phyloP scores from a whole-genome alignment of 2,888 invertebrate species.

The Stenotaenia linearis region DNA sequence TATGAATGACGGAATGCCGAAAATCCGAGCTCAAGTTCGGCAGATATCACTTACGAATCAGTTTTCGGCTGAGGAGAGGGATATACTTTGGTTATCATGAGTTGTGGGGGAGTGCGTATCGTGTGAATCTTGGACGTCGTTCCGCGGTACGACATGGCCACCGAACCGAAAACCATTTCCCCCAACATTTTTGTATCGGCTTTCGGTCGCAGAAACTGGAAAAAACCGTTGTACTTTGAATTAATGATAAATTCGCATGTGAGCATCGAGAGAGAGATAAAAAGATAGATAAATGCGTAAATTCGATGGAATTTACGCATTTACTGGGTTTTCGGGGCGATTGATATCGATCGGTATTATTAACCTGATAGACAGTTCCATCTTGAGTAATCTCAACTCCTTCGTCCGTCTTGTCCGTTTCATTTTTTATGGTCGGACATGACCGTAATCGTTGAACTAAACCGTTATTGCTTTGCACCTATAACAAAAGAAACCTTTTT shows the following conservation, averaged over 20 bases:
- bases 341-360: too few species aligned
- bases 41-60: not conserved
- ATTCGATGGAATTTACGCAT: too few species aligned
- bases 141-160: slow-evolving; percentile 80
- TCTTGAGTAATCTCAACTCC: not conserved
- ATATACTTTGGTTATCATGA: slow-evolving; percentile 52
- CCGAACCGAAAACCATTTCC: slow-evolving; percentile 89
- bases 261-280: too few species aligned
- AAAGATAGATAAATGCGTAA: too few species aligned
- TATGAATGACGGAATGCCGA: too few species aligned
- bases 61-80: slow-evolving; percentile 42
- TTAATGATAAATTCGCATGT: too few species aligned
- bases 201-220: slow-evolving; percentile 46
- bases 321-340: too few species aligned
- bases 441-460: not conserved
- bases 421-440: not conserved
- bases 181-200: slow-evolving; percentile 69
- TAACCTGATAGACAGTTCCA: slow-evolving; percentile 7
- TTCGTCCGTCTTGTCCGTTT: not conserved
- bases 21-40: too few species aligned
- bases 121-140: slow-evolving; percentile 79
- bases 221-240: too few species aligned
- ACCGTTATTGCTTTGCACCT: not conserved
- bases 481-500: not conserved
- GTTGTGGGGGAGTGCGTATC: slow-evolving; percentile 51